Evolutionary conservation across 2,888 invertebrate species (phyloP), one percentile per base, ranked within the genome.

Genomic region (Cantharis nigra): DNA sequence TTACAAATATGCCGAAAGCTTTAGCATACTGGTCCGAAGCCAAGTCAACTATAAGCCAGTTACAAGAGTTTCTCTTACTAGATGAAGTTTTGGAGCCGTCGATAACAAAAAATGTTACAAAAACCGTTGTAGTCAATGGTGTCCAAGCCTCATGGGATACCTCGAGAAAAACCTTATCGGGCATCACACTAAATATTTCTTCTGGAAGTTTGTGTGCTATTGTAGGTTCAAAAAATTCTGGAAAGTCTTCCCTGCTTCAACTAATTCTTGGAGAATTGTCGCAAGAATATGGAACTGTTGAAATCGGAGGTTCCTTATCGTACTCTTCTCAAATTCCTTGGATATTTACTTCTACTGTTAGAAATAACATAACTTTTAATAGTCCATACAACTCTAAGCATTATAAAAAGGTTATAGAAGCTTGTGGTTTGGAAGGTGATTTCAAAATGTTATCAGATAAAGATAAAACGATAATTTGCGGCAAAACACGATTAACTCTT

Each of bases 161-260:
- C 13, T 9, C 20, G 9, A 23, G n/a, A 9, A 65, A 67, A 67
- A 67, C 20, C 13, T 77, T 78, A 81, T 90, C 74, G 83, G 87
- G 81, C 85, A 90, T 80, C 86, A 89, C 83, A 86, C 88, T 84
- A 84, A 89, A 18, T 85, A 85, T 82, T 89, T 90, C 75, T 87
- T 82, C 83, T 89, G 91, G 91, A 86, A 87, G 23, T 87, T 88
- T 81, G 85, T 92, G 94, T 81, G 96, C 95, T 2, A 91, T 97
- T 14, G 94, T 97, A 78, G 97, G 97, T n/a, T 93, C 96, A 0
- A 96, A 97, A n/a, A 97, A 97, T 4, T 91, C 95, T 33, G 97
- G 97, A 84, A 97, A 94, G 87, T 89, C 87, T 80, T 90, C 90
- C 0, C 78, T 91, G 16, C 83, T 91, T 0, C 90, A 91, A 18